Conservation (phyloP, 2,888 invertebrate species). For the Dryobotodes eremita region DNA sequence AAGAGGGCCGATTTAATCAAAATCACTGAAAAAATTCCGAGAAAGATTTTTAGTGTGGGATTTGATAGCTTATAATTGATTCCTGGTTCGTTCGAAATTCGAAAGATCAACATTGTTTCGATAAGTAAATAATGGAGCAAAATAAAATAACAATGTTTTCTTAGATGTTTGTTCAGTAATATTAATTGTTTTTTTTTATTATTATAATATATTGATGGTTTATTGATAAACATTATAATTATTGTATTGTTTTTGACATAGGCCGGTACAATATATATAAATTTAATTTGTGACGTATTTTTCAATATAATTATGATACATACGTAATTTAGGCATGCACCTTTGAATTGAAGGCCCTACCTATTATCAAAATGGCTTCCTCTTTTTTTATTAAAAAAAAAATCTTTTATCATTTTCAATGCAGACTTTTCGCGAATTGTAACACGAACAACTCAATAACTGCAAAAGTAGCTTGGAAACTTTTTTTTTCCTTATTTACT, state of each 20-base stretch:
- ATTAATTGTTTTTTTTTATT: background rate
- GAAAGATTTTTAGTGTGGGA: slow-evolving; percentile 14
- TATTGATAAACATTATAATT: slow-evolving; percentile 5
- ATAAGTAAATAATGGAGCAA: slow-evolving; percentile 12
- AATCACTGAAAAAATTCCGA: slow-evolving; percentile 15
- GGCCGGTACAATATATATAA: background rate
- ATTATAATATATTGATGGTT: background rate
- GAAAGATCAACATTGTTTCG: slow-evolving; percentile 11
- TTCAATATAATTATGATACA: too few species aligned
- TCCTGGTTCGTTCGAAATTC: slow-evolving; percentile 2
- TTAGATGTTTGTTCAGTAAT: background rate
- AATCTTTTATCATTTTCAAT: slow-evolving; percentile 13
- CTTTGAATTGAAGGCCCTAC: background rate
- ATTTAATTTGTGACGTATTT: background rate
- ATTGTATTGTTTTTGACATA: background rate
- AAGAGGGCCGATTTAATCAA: slow-evolving; percentile 45
- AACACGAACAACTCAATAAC: slow-evolving; percentile 38
- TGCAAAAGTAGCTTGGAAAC: slow-evolving; percentile 37
- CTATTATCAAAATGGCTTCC: background rate
- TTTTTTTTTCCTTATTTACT: slow-evolving; percentile 52
- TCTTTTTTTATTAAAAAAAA: background rate
- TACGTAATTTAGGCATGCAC: background rate
- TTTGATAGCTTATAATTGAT: slow-evolving; percentile 32
- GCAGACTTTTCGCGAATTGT: slow-evolving; percentile 11
- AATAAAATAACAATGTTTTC: slow-evolving; percentile 4